Base-by-base conservation (phyloP, 2,797 vertebrate genomes). In the Myiotriccus ornatus region DNA sequence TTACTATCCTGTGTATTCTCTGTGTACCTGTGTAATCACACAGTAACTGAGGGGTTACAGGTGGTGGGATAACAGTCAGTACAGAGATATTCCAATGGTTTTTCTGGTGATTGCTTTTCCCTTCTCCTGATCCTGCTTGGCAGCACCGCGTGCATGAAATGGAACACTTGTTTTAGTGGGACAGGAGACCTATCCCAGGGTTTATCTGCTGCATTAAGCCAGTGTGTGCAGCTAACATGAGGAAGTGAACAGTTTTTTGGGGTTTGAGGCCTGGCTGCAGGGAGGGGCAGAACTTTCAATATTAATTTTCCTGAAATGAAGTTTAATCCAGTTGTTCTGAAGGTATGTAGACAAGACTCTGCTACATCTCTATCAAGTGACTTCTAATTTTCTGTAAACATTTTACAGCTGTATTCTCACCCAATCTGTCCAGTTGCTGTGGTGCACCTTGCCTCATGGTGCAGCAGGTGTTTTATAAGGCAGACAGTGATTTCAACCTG, bases 121-220 rank as follows among this genome's bases (percentile, higher is more conserved):
- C 23, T 82, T 70, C 6, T 2, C 47, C 12, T 46, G 49, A 23
- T 67, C 37, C 2, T 5, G 32, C 70, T 88, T 47, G 52, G 59
- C 37, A 46, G n/a, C 73, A 24, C n/a, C 22, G 35, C 14, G 7
- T 17, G 30, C 17, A 2, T 64, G 44, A 35, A 53, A 46, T 52
- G 0, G 0, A 78, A 10, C 70, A 18, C 27, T 62, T 62, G 12
- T 47, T 90, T 56, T 24, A 41, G 32, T 3, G 2, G 68, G 25
- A 43, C 5, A 50, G 70, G 24, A 82, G 30, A 52, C 43, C 35
- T 44, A 5, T 32, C 44, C 9, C 18, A 21, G 35, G 27, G 28
- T 39, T 89, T 39, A 25, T 41, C 32, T 69, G 50, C 35, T 76
- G 8, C 4, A 6, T 49, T 49, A 60, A 78, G 32, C 0, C 1